Percentiles rank a stretch among this genome's conserved stretches.
Conservation (phyloP, 1,140 invertebrate species). For the Papilio polyxenes region DNA sequence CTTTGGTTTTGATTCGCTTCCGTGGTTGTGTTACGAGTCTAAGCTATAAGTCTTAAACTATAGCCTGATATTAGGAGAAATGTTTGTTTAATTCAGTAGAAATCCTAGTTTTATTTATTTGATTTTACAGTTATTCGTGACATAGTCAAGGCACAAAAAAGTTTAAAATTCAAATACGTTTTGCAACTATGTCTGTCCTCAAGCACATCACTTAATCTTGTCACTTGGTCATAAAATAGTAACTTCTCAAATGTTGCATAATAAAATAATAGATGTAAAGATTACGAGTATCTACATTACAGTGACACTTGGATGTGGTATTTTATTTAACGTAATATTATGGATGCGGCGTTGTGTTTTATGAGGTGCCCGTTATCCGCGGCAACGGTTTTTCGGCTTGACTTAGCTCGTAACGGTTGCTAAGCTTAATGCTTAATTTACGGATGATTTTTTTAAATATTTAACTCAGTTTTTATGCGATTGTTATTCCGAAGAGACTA, state of each 20-base stretch:
- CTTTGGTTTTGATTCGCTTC: too few relatives aligned
- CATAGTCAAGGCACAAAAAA: too few relatives aligned
- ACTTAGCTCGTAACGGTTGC: neutral
- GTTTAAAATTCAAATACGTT: too few relatives aligned
- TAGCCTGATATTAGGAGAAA: too few relatives aligned
- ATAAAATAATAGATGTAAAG: neutral
- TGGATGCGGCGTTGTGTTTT: neutral
- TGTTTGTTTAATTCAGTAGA: too few relatives aligned
- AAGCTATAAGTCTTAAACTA: too few relatives aligned
- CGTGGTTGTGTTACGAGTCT: too few relatives aligned
- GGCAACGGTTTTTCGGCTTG: conserved; percentile 21
- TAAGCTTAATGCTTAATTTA: conserved; percentile 8
- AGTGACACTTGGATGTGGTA: neutral
- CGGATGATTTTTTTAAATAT: neutral
- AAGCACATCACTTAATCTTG: neutral
- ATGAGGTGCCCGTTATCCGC: neutral
- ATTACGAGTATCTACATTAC: neutral
- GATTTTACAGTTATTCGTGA: too few relatives aligned
- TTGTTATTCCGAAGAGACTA: neutral
- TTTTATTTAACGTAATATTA: neutral
- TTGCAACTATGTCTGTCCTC: neutral
- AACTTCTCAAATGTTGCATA: neutral
- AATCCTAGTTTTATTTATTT: too few relatives aligned
- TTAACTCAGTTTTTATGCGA: neutral
- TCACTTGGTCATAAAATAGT: neutral